Base-by-base conservation (phyloP, 2,113 vertebrate genomes). In the Perca schrenkii region DNA sequence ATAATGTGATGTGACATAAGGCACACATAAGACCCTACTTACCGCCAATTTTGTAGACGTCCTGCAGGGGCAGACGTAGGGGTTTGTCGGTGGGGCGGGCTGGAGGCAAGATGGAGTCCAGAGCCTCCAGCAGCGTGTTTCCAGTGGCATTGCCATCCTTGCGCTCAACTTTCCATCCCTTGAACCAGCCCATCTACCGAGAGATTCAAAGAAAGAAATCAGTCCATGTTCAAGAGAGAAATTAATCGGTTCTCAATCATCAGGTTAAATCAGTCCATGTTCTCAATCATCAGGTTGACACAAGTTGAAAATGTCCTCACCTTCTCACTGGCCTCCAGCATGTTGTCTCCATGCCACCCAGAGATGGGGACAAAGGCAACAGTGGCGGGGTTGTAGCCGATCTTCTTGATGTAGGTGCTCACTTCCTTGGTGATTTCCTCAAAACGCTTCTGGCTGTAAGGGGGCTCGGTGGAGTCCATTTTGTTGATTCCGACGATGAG, bases 41-140 rank as follows among this genome's bases (percentile, higher is more conserved):
- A 96, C 94, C 94, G 47, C 94, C 95, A 13, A 95, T 96, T 62
- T 96, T 96, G 94, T 96, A 96, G 89, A 96, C 96, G 6, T 96
- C 96, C 94, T 96, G 95, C 86, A 96, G 94, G 77, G 95, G 94
- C 80, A 95, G 94, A 78, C 92, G 86, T 8, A 95, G 94, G 80
- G 96, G 73, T 87, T 96, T 96, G 87, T 95, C 90, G 0, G 91
- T 95, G 82, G 95, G 95, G 6, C 91, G 93, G 49, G 69, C 2
- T 0, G 95, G 94, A 3, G 94, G 93, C 69, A 93, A 63, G 88
- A 96, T 95, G 71, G 93, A 88, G 67, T 96, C 95, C 25, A 96
- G 93, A 40, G 95, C 94, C 31, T 95, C 96, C 43, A 95, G 88
- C 40, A 96, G 93, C 0, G 84, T 96, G 16, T 25, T 83, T 11